These are phyloP conservation scores for Ceriagrion tenellum DNA, from an alignment of 2,888 invertebrate genomes.

Conservation along the genomic window DNA sequence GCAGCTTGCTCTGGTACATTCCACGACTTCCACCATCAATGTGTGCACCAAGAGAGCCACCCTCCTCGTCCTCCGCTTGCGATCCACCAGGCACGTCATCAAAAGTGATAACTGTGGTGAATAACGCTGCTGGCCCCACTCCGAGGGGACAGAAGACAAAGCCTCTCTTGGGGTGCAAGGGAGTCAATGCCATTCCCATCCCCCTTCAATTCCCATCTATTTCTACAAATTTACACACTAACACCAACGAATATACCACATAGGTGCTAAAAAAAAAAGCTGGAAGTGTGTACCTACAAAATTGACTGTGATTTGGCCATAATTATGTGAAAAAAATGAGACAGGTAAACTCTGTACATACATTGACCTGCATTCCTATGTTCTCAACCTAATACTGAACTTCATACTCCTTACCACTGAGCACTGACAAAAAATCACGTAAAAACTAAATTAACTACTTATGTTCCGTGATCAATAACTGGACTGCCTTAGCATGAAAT, in stretches of 20 bases:
- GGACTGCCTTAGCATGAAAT: too few relatives aligned
- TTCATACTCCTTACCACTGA: background rate
- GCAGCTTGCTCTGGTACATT: constrained; percentile 90
- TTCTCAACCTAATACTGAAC: too few relatives aligned
- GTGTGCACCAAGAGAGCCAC: constrained; percentile 83
- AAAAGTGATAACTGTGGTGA: constrained; percentile 99
- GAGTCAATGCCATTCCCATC: constrained; percentile 46
- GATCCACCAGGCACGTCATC: constrained; percentile 86
- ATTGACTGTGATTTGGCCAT: background rate
- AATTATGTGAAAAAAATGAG: background rate
- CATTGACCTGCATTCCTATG: background rate
- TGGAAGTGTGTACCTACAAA: background rate
- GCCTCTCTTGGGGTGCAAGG: constrained; percentile 71
- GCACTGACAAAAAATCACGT: background rate
- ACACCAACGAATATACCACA: background rate
- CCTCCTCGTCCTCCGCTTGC: constrained; percentile 97
- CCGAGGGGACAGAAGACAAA: constrained; percentile 65
- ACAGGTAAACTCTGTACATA: background rate
- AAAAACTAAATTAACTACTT: background rate
- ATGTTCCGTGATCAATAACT: too few relatives aligned
- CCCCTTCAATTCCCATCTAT: constrained; percentile 23
- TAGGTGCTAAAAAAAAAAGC: background rate
- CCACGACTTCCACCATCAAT: constrained; percentile 83
- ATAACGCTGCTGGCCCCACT: constrained; percentile 85
- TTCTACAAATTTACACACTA: background rate